Percentiles rank a stretch among this genome's conserved stretches.
phyloP scores from a whole-genome alignment of 35 echinoderm and acorn worm genomes.

The Ophiothrix spiculata region DNA sequence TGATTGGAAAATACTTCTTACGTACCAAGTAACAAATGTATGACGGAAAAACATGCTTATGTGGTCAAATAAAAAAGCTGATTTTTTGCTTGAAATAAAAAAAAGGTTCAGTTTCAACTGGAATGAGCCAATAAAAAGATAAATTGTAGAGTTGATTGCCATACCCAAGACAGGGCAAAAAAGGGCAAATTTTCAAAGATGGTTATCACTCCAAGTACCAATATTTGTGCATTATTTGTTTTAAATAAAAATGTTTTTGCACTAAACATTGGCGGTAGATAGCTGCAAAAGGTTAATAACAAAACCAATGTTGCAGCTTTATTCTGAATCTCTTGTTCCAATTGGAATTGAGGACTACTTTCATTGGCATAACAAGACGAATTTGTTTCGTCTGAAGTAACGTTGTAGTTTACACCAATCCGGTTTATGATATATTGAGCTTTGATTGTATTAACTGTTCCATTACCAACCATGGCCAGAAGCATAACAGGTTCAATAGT shows the following conservation, averaged over 20 bases:
- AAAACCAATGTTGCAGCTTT: neutral
- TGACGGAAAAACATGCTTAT: no score
- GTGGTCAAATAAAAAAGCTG: no score
- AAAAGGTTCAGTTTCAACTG: no score
- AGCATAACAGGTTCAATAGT: conserved; percentile 46
- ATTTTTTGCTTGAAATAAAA: no score
- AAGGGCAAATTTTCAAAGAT: neutral
- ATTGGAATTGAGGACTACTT: neutral
- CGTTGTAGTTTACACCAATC: neutral
- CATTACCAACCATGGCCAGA: conserved; percentile 18
- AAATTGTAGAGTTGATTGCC: neutral
- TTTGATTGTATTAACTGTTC: conserved; percentile 15
- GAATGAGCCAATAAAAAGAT: neutral
- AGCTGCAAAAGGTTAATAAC: neutral
- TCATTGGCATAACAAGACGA: conserved; percentile 1
- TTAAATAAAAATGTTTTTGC: no score
- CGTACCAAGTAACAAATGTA: no score
- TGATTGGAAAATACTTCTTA: no score
- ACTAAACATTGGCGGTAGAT: neutral
- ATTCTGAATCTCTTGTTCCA: neutral
- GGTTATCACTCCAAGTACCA: neutral
- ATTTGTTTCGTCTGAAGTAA: neutral
- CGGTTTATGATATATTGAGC: conserved; percentile 31
- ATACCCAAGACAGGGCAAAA: neutral
- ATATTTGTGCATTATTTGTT: no score